Percentiles rank a stretch among this genome's conserved stretches.
Conservation (phyloP, 2,797 vertebrate species). For the Cuculus canorus region DNA sequence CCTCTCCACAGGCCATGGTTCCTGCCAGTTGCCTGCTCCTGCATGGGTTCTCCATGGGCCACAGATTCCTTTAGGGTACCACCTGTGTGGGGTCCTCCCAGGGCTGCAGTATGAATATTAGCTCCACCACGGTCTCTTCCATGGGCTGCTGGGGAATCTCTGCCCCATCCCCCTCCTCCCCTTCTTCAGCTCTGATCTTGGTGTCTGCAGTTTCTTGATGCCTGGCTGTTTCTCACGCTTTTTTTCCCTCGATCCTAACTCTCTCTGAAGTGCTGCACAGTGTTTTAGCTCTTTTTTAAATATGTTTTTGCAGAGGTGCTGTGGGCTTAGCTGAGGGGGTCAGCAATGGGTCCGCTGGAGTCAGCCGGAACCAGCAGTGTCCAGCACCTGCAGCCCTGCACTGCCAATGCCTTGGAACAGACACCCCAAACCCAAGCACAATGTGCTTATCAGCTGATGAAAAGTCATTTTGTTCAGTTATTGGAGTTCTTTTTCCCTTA, state of each 20-base stretch:
- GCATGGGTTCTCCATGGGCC: background rate
- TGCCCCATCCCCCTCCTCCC: background rate
- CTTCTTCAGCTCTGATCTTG: background rate
- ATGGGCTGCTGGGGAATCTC: background rate
- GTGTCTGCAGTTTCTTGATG: background rate
- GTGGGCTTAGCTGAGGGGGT: background rate
- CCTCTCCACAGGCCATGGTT: background rate
- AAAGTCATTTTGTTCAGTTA: background rate
- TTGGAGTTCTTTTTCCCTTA: background rate
- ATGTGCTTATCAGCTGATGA: background rate
- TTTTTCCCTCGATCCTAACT: background rate
- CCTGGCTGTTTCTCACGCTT: background rate
- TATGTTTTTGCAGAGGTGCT: background rate
- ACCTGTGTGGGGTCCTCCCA: background rate
- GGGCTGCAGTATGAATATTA: background rate
- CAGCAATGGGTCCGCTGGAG: rapidly evolving
- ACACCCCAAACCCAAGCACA: background rate
- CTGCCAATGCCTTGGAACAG: rapidly evolving
- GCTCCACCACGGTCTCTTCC: background rate
- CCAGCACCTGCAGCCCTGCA: background rate
- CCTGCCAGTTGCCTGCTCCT: background rate
- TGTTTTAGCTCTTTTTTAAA: background rate
- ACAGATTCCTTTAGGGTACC: background rate
- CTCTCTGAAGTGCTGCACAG: background rate
- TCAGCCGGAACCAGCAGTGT: rapidly evolving